A percentile compares a stretch with the other conserved stretches of the same genome.
Conservation (phyloP, 2,113 vertebrate genomes). For the Gracilinanus agilis region DNA sequence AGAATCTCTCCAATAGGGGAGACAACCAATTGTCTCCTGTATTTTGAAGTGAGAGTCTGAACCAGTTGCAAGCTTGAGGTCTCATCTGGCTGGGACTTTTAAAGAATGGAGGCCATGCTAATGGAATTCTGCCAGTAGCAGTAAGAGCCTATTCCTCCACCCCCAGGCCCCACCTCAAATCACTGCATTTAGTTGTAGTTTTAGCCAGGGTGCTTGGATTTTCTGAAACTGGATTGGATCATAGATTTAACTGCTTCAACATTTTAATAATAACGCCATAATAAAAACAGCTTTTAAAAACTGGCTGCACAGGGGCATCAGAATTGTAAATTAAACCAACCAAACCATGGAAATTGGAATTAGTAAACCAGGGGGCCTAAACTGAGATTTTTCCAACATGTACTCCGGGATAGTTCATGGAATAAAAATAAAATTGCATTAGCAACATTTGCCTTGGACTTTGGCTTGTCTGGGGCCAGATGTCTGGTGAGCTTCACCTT, state of each 20-base stretch:
- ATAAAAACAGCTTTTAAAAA: constrained; percentile 10
- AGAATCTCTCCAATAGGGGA: not conserved
- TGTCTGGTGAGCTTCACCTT: constrained; percentile 6
- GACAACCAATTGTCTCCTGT: not conserved
- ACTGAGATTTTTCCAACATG: constrained; percentile 5
- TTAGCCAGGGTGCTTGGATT: constrained; percentile 2
- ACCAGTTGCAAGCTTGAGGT: not conserved
- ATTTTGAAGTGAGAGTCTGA: not conserved
- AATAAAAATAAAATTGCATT: constrained; percentile 10
- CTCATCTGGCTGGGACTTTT: not conserved
- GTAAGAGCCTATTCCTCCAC: not conserved
- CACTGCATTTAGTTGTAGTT: not conserved
- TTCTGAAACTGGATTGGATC: not conserved
- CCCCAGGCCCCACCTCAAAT: not conserved
- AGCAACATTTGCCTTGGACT: not conserved
- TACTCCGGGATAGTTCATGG: constrained; percentile 3
- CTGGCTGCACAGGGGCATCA: not conserved
- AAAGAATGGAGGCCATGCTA: not conserved
- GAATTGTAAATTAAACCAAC: constrained; percentile 6
- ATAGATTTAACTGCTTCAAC: constrained; percentile 2
- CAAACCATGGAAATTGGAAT: constrained; percentile 8
- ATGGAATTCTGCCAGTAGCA: constrained; percentile 4
- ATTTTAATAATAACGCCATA: not conserved
- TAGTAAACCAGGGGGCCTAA: constrained; percentile 3
- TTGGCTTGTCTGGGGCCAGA: constrained; percentile 1